Conservation (phyloP, 2,797 vertebrate species). For the Xenopus petersii region DNA sequence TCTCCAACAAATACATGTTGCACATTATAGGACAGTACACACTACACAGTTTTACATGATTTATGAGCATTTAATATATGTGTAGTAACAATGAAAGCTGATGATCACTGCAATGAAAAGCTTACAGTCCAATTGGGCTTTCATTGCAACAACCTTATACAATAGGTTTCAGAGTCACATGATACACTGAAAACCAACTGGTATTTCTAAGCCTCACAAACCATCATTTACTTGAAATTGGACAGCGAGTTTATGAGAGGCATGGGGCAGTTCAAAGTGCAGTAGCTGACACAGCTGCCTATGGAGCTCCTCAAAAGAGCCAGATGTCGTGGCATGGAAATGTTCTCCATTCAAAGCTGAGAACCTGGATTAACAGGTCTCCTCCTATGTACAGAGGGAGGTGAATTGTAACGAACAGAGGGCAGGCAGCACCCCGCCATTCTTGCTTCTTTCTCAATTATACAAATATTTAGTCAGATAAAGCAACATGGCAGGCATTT, state of each 20-base stretch:
- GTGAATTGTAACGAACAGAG: conserved; percentile 38
- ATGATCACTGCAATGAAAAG: no score
- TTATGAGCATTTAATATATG: no score
- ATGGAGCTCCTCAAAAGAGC: conserved; percentile 54
- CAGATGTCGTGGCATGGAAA: conserved; percentile 50
- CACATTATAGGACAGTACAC: no score
- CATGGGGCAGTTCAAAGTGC: conserved; percentile 42
- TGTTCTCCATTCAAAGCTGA: conserved; percentile 48
- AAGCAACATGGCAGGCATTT: conserved; percentile 39
- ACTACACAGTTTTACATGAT: no score
- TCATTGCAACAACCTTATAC: no score
- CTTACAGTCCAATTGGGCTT: no score
- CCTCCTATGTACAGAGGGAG: conserved; percentile 55
- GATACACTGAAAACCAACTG: no score
- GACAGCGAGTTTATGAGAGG: background rate
- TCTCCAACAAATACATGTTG: no score
- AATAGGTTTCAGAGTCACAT: no score
- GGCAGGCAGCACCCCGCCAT: conserved; percentile 44
- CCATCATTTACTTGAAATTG: no score
- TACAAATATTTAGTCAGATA: conserved; percentile 49
- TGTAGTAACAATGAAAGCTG: no score
- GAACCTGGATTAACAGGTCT: conserved; percentile 54
- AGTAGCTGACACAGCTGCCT: conserved; percentile 50
- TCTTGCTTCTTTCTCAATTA: conserved; percentile 51
- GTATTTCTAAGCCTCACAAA: no score